phyloP scores from a whole-genome alignment of 2,888 invertebrate species.

The Troides aeacus region DNA sequence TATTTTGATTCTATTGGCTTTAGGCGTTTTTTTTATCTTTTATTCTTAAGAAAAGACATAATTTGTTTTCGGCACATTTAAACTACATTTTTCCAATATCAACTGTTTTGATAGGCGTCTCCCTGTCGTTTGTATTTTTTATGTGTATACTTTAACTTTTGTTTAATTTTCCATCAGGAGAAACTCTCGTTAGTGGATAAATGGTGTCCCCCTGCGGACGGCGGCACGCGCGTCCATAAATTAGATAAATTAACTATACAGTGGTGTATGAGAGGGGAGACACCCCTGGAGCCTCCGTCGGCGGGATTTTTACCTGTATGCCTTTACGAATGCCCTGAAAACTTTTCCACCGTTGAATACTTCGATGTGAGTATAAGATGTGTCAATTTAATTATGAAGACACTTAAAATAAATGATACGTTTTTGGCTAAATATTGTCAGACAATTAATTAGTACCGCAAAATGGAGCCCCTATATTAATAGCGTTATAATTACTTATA shows the following conservation, averaged over 20 bases:
- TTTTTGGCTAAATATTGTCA: no score
- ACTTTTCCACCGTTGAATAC: conserved; percentile 91
- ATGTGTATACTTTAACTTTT: conserved; percentile 9
- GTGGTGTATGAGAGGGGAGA: conserved; percentile 85
- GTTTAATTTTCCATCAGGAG: conserved; percentile 64
- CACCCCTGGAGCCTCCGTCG: conserved; percentile 78
- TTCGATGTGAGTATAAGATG: conserved; percentile 83
- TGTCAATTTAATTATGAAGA: neutral
- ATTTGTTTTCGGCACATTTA: neutral
- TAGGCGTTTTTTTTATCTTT: neutral
- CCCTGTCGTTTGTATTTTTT: neutral
- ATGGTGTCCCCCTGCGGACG: conserved; percentile 68
- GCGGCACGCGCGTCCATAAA: conserved; percentile 68
- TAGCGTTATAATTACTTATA: no score
- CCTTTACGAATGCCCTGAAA: conserved; percentile 88
- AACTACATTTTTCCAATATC: neutral
- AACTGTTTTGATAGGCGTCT: conserved; percentile 9
- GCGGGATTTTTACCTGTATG: conserved; percentile 84
- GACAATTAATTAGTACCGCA: no score
- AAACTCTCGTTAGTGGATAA: conserved; percentile 85
- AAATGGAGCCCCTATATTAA: no score
- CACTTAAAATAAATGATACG: conserved; percentile 29
- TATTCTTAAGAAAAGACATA: neutral
- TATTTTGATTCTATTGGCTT: neutral
- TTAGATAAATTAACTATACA: conserved; percentile 82